Percentiles rank a stretch among this genome's conserved stretches.
Conservation (phyloP, 2,888 invertebrate genomes). For the Nephrotoma guestfalica region DNA sequence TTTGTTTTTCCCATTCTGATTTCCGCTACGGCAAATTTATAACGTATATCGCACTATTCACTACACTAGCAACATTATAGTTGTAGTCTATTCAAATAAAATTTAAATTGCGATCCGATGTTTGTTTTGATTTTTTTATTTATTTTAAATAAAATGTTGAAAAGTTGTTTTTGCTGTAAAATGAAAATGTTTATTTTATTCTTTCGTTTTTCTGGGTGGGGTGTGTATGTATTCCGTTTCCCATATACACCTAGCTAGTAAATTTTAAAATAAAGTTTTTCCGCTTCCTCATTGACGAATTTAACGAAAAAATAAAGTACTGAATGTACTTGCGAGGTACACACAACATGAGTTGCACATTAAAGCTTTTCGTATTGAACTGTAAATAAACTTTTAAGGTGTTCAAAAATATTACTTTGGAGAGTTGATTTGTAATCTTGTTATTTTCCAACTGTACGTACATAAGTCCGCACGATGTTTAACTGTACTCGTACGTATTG, state of each 20-base stretch:
- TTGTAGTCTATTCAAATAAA: neutral
- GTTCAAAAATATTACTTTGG: neutral
- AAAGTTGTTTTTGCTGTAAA: neutral
- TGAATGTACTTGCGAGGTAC: too few relatives aligned
- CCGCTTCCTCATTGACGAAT: neutral
- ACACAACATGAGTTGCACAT: neutral
- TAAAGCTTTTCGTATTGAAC: neutral
- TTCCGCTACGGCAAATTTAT: neutral
- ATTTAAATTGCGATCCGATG: neutral
- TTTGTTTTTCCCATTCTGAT: neutral
- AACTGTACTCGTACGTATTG: too few relatives aligned
- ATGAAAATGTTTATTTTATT: neutral
- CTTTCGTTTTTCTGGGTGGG: too few relatives aligned
- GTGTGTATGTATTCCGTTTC: neutral
- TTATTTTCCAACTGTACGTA: neutral
- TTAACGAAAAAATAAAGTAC: neutral
- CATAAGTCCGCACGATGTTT: too few relatives aligned
- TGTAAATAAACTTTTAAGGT: neutral
- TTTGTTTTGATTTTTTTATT: neutral
- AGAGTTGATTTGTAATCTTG: neutral
- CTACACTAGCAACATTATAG: neutral
- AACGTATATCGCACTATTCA: neutral
- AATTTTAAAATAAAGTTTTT: neutral
- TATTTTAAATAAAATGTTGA: neutral
- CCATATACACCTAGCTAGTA: neutral